phyloP scores from a whole-genome alignment of 2,113 vertebrate species.

The Helogale parvula region DNA sequence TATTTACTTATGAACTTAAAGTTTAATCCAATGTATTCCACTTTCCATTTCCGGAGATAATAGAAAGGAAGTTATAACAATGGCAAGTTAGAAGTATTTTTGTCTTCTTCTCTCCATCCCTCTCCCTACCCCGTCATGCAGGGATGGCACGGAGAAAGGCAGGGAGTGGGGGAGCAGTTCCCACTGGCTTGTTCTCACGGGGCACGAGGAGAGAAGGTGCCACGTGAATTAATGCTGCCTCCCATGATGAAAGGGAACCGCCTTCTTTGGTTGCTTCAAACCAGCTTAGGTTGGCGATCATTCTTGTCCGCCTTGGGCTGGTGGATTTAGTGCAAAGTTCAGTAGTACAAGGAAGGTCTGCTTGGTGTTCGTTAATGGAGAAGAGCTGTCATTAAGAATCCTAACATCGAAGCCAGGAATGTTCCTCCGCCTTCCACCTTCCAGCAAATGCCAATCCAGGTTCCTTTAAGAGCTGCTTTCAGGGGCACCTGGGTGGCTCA shows the following conservation, averaged over 20 bases:
- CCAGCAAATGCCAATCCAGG: background rate
- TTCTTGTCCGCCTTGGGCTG: background rate
- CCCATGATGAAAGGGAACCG: background rate
- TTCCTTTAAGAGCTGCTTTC: background rate
- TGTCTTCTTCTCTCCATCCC: background rate
- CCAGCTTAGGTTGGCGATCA: background rate
- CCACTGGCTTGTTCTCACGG: accelerated
- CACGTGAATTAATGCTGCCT: background rate
- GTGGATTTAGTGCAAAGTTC: background rate
- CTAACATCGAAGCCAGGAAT: background rate
- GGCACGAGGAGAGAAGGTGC: background rate
- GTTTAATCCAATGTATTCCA: background rate
- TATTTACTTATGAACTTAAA: background rate
- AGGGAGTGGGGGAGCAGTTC: no score
- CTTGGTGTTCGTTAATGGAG: accelerated
- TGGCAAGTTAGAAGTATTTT: background rate
- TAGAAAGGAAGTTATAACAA: background rate
- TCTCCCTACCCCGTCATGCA: no score
- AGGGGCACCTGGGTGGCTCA: no score
- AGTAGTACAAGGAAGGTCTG: background rate
- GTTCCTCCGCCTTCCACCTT: background rate
- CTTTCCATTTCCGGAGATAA: background rate
- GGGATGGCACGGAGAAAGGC: background rate
- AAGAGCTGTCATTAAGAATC: background rate
- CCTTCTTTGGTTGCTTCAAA: background rate